A percentile compares a stretch with the other conserved stretches of the same genome.
These are phyloP conservation scores for Acanthosepion esculentum DNA, from an alignment of 2,888 invertebrate species.

Conservation along the genomic window DNA sequence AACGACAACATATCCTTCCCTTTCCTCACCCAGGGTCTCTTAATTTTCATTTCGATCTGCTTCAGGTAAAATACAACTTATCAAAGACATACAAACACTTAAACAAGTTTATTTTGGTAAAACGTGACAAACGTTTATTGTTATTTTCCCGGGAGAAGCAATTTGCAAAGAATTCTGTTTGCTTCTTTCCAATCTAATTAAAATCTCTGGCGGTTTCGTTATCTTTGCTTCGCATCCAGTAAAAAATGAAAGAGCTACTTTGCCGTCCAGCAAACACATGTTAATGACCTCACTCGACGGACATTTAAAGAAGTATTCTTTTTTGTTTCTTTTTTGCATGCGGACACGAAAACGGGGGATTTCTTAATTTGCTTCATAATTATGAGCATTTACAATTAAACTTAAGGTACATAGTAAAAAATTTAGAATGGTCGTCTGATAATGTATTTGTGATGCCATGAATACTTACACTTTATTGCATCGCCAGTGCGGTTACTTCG, in stretches of 20 bases:
- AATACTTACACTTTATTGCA: no score
- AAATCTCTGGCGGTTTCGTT: neutral
- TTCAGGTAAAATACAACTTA: neutral
- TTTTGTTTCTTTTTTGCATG: neutral
- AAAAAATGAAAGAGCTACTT: neutral
- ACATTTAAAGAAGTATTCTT: neutral
- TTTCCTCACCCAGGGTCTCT: neutral
- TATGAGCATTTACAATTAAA: no score
- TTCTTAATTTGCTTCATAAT: neutral
- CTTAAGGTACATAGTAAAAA: no score
- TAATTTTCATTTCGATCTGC: neutral
- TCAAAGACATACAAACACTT: neutral
- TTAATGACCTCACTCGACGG: neutral
- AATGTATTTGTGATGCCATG: no score
- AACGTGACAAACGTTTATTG: neutral
- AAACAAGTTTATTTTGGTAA: neutral
- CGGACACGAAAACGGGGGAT: neutral
- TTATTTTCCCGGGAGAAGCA: neutral
- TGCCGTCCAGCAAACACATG: neutral
- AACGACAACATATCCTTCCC: neutral
- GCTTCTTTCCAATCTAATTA: neutral
- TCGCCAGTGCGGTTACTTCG: no score
- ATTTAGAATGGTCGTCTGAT: no score
- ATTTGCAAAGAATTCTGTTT: neutral
- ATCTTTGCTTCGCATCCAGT: neutral